Base-by-base conservation (phyloP, 2,888 invertebrate genomes). In the Lepidochitona cinerea region DNA sequence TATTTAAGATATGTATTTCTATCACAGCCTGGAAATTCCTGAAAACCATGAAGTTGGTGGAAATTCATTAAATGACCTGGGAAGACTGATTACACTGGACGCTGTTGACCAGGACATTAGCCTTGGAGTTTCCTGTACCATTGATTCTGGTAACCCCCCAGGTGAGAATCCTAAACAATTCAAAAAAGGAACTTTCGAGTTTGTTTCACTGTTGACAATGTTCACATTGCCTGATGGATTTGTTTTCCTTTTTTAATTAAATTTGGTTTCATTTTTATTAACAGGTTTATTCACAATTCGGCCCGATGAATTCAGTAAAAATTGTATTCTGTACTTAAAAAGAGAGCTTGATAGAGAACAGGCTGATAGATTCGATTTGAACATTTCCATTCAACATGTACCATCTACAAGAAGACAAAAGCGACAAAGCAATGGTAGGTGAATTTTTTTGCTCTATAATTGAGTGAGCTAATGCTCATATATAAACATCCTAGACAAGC, bases 1-100 rank as follows among this genome's bases (percentile, higher is more conserved):
- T n/a, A n/a, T n/a, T n/a, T n/a, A n/a, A n/a, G n/a, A n/a, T 49
- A n/a, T 49, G 41, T 41, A 18, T 41, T 49, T 73, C 59, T 72
- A 68, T 79, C 83, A 54, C 75, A 89, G 89, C 33, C 94, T 96
- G 0, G 95, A 96, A 75, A 92, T 97, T 0, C 93, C 94, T 0
- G 97, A 97, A 90, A 94, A 96, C 89, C 93, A 94, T 0, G 91
- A 92, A 0, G 93, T 93, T 65, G 94, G 94, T 23, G 93, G 94
- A 1, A 89, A 94, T 23, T 92, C 59, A 1, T 1, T 59, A 14
- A 59, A 59, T 59, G 59, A 59, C 59, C 4, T 14, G 14, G 59
- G 59, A 4, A 29, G 4, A 29, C 26, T 59, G 23, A 7, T 7
- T 2, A 18, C 18, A 23, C 32, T 59, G 59, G 59, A 59, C 29